Conservation (phyloP, 2,797 vertebrate species). For the Oreochromis grahami region DNA sequence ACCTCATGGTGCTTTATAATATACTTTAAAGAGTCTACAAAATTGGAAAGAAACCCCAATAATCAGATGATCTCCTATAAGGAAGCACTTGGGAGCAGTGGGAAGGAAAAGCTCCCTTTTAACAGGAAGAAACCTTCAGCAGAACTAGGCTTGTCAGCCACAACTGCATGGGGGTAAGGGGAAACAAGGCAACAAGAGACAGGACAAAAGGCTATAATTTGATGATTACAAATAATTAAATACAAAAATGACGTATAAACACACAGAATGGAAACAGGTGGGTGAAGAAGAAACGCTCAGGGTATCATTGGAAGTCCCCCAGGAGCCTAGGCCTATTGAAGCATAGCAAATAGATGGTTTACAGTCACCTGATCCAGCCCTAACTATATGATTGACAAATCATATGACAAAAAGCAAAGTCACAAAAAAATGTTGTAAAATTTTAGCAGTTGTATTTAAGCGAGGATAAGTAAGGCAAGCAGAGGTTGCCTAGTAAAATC, state of each 20-base stretch:
- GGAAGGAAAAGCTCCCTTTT: background rate
- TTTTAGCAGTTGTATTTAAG: background rate
- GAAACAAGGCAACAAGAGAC: background rate
- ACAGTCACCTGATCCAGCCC: background rate
- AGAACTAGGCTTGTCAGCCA: background rate
- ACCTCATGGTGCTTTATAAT: background rate
- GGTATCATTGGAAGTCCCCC: background rate
- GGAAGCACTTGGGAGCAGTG: background rate
- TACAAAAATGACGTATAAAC: background rate
- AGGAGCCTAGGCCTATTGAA: background rate
- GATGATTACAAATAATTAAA: background rate
- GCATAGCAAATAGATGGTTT: background rate
- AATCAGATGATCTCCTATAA: background rate
- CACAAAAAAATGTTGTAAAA: background rate
- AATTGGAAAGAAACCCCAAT: background rate
- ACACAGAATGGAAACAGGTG: background rate
- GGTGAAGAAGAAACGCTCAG: background rate
- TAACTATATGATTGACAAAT: background rate
- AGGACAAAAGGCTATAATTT: background rate
- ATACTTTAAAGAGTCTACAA: background rate
- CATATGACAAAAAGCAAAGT: background rate
- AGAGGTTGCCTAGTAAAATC: background rate
- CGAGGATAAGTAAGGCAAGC: background rate
- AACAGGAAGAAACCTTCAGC: background rate
- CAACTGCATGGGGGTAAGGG: background rate